Percentiles rank a stretch among this genome's conserved stretches.
Conservation (phyloP, 2,113 vertebrate species). For the Cheilinus undulatus region DNA sequence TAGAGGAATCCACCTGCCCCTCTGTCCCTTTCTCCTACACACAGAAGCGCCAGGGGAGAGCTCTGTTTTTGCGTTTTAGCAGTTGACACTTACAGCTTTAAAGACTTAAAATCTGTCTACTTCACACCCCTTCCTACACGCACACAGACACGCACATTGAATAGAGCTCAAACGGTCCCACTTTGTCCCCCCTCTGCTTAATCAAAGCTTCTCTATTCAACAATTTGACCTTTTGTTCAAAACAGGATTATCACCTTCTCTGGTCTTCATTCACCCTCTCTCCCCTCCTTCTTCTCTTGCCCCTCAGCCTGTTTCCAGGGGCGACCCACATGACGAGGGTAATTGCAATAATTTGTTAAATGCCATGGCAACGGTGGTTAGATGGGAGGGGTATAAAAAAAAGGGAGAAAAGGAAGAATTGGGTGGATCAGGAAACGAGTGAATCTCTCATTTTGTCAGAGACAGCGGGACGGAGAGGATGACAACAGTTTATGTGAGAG, state of each 20-base stretch:
- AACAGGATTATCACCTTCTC: slow-evolving; percentile 99
- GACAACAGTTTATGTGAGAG: slow-evolving; percentile 52
- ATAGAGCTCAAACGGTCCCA: slow-evolving; percentile 86
- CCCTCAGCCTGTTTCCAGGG: slow-evolving; percentile 97
- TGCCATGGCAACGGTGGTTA: slow-evolving; percentile 99
- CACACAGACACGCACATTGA: slow-evolving; percentile 49
- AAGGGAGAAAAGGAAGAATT: slow-evolving; percentile 48
- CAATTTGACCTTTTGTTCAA: slow-evolving; percentile 99
- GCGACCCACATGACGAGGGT: slow-evolving; percentile 99
- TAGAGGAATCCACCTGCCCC: slow-evolving; percentile 64
- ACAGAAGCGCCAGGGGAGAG: slow-evolving; percentile 77
- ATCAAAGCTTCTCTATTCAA: slow-evolving; percentile 99
- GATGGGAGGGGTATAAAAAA: slow-evolving; percentile 96
- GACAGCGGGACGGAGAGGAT: slow-evolving; percentile 91
- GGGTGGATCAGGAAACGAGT: slow-evolving; percentile 69
- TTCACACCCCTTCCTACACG: slow-evolving; percentile 44
- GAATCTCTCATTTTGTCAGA: slow-evolving; percentile 91
- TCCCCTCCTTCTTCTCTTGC: slow-evolving; percentile 85
- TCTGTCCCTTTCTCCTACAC: no score
- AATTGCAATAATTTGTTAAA: slow-evolving; percentile 99
- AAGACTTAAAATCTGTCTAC: slow-evolving; percentile 75
- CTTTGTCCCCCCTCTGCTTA: slow-evolving; percentile 99
- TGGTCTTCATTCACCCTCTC: slow-evolving; percentile 81
- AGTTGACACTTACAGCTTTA: slow-evolving; percentile 93
- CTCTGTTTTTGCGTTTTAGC: slow-evolving; percentile 91